phyloP scores from a whole-genome alignment of 1,140 invertebrate genomes.

The Aphelenchoides fujianensis region DNA sequence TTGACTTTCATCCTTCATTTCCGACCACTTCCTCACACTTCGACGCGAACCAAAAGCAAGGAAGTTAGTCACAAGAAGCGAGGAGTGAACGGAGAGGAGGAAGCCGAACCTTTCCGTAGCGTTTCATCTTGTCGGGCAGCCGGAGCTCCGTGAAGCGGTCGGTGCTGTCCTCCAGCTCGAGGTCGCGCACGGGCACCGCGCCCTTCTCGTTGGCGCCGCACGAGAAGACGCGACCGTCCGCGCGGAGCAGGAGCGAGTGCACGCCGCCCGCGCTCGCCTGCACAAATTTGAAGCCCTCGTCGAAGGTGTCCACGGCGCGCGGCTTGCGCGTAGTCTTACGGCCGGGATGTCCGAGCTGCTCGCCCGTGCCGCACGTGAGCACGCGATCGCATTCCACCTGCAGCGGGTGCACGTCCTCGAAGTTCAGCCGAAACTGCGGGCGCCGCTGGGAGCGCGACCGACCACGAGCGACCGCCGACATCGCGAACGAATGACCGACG shows the following conservation, averaged over 20 bases:
- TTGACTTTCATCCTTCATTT: no score
- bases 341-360: conserved; percentile 59
- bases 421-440: no score
- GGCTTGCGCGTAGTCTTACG: conserved; percentile 55
- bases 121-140: conserved; percentile 42
- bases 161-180: conserved; percentile 54
- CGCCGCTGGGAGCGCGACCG: no score
- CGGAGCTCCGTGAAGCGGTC: conserved; percentile 48
- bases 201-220: conserved; percentile 61
- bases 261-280: conserved; percentile 58
- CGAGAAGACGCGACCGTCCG: conserved; percentile 46
- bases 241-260: conserved; percentile 51
- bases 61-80: no score
- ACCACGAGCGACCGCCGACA: no score
- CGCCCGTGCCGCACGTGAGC: conserved; percentile 50
- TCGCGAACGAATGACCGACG: no score
- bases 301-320: conserved; percentile 52
- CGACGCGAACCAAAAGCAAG: no score
- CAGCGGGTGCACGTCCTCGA: no score
- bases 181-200: conserved; percentile 55
- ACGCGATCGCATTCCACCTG: no score
- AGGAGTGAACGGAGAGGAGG: no score
- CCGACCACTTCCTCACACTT: no score
- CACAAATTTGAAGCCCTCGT: conserved; percentile 36
- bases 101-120: conserved; percentile 57